Evolutionary conservation across 2,888 invertebrate species (phyloP), one percentile per base, ranked within the genome.

Genomic region (Loripinus fragilis): DNA sequence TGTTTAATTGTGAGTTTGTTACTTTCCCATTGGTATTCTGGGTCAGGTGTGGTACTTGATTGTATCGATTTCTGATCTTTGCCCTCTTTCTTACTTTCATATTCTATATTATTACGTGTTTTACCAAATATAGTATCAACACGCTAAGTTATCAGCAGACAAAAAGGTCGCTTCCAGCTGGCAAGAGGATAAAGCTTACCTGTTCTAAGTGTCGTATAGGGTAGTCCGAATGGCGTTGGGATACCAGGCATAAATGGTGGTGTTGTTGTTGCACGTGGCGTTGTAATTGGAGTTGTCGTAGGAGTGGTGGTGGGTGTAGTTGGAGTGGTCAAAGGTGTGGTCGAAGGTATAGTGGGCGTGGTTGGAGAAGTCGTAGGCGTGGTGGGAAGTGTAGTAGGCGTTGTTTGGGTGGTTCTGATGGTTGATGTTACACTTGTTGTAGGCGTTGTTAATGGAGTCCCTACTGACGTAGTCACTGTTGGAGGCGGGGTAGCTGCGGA

Each of bases 241-340:
- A 80, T 80, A 28, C 80, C 80, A n/a, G 80, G 80, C 25, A 80
- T 15, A 67, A 80, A 80, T 12, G 78, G 33, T 25, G 25, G 25
- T n/a, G 70, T 45, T 41, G 60, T 60, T 25, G 55, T 25, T 5
- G 23, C 2, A 28, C 5, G 60, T 33, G 60, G 23, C 10, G 33
- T 60, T 33, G 28, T 2, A 15, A 33, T 25, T 33, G 60, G 23
- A 10, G 60, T 55, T 28, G 28, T 33, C 7, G 33, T 10, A 10
- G 60, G 12, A 1, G 60, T 60, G 17, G 60, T 60, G 1, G 15
- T 33, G 3, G 71, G 38, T 10, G 64, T 41, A 28, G 71, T n/a
- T 67, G 74, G 60, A 0, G 71, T 52, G 20, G 25, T 15, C n/a
- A 5, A 5, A 15, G 48, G 12, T 5, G 48, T 20, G 5, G 17